Percentiles rank a stretch among this genome's conserved stretches.
These are phyloP conservation scores for Oncorhynchus kisutch DNA, from an alignment of 2,113 vertebrate species.

Conservation along the genomic window DNA sequence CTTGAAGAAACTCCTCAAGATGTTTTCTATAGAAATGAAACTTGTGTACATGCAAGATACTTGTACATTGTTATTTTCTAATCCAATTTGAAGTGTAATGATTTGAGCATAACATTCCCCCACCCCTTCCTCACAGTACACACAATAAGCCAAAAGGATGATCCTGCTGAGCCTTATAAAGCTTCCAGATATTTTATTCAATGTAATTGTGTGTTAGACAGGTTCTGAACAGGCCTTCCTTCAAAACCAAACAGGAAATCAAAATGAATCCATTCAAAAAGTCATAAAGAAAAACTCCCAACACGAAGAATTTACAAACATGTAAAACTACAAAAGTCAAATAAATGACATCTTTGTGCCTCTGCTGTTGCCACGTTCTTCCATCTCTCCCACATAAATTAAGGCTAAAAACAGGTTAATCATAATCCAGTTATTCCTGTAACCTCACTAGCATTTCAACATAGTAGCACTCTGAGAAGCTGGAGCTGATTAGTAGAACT, in stretches of 20 bases:
- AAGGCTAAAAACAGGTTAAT: slow-evolving; percentile 42
- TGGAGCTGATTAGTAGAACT: neutral
- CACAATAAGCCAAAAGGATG: slow-evolving; percentile 34
- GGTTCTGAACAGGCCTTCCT: slow-evolving; percentile 52
- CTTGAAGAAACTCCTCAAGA: neutral
- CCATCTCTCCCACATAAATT: slow-evolving; percentile 56
- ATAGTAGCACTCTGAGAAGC: neutral
- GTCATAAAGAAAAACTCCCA: neutral
- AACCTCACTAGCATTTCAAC: slow-evolving; percentile 2
- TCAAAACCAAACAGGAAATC: slow-evolving; percentile 39
- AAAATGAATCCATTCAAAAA: slow-evolving; percentile 15
- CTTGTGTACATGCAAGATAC: neutral
- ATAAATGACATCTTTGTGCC: slow-evolving; percentile 70
- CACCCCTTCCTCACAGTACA: neutral
- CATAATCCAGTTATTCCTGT: slow-evolving; percentile 6
- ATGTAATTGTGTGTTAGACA: slow-evolving; percentile 67
- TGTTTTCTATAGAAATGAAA: neutral
- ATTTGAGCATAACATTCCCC: too few species aligned
- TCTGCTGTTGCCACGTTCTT: slow-evolving; percentile 35
- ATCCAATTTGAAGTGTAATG: slow-evolving; percentile 1
- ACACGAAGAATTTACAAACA: slow-evolving; percentile 26
- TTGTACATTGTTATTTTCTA: slow-evolving; percentile 9
- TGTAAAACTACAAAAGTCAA: slow-evolving; percentile 66
- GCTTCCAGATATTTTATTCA: slow-evolving; percentile 64
- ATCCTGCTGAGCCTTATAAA: slow-evolving; percentile 40